Evolutionary conservation across 2,113 vertebrate genomes (phyloP).

Genomic region (Lamprotornis superbus): DNA sequence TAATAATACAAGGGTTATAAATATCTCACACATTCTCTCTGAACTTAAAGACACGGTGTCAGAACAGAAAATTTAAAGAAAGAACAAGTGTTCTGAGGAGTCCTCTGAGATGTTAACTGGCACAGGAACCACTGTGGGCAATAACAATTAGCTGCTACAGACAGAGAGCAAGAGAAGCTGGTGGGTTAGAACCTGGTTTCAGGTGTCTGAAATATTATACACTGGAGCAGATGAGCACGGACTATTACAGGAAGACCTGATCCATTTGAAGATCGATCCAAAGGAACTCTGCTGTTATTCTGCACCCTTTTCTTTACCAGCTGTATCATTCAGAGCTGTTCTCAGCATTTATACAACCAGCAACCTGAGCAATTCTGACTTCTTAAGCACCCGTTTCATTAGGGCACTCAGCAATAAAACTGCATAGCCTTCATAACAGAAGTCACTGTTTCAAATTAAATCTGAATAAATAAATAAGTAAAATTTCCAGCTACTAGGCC

Average conservation of each 20-base stretch:
- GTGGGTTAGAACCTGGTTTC: neutral
- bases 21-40: neutral
- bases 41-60: neutral
- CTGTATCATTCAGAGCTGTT: neutral
- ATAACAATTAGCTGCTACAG: constrained; percentile 27
- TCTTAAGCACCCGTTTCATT: constrained; percentile 45
- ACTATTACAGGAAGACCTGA: constrained; percentile 32
- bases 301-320: constrained; percentile 22
- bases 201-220: constrained; percentile 31
- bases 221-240: neutral
- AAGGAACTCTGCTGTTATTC: constrained; percentile 36
- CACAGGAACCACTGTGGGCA: neutral
- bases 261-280: neutral
- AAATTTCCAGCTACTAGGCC: neutral
- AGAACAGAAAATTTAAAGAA: constrained; percentile 15
- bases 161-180: constrained; percentile 15
- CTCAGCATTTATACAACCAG: neutral
- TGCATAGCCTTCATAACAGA: neutral
- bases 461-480: neutral
- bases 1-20: constrained; percentile 34
- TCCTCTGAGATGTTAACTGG: neutral
- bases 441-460: constrained; percentile 12
- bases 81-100: constrained; percentile 9
- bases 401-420: neutral
- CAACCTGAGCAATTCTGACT: constrained; percentile 40